phyloP scores from a whole-genome alignment of 2,797 vertebrate species.

The Decapterus maruadsi region DNA sequence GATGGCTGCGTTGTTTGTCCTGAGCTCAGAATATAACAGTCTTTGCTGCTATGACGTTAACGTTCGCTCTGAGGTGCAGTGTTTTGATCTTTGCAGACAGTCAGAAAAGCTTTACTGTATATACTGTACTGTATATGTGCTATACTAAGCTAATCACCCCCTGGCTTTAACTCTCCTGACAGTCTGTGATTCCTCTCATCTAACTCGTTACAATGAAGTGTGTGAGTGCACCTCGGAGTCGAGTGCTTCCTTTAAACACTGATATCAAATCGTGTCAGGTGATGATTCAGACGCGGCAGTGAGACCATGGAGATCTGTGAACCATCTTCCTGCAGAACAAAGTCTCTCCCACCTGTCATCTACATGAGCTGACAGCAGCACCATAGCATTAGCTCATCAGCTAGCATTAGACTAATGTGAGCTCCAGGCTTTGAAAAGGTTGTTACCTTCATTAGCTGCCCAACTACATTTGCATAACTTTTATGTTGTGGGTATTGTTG shows the following conservation, averaged over 20 bases:
- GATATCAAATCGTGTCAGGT: neutral
- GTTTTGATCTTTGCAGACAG: neutral
- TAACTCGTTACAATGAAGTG: neutral
- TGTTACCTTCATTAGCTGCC: neutral
- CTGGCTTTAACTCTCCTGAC: too few relatives aligned
- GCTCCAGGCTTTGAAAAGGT: neutral
- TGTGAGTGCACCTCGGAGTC: neutral
- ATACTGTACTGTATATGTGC: too few relatives aligned
- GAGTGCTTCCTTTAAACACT: neutral
- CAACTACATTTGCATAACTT: conserved; percentile 12
- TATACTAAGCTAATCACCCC: neutral
- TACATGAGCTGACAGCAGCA: neutral
- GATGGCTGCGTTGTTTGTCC: too few relatives aligned
- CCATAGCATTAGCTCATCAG: neutral
- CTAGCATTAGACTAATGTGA: neutral
- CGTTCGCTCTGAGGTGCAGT: neutral
- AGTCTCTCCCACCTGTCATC: neutral
- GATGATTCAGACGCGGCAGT: neutral
- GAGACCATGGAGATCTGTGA: neutral
- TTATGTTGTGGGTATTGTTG: conserved; percentile 19
- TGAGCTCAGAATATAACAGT: too few relatives aligned
- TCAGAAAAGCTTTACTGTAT: neutral
- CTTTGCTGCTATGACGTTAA: too few relatives aligned
- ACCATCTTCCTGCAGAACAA: neutral
- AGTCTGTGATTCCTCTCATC: too few relatives aligned